Conservation (phyloP, 92 coral and sea anemone species). For the Plumapathes pennacea region DNA sequence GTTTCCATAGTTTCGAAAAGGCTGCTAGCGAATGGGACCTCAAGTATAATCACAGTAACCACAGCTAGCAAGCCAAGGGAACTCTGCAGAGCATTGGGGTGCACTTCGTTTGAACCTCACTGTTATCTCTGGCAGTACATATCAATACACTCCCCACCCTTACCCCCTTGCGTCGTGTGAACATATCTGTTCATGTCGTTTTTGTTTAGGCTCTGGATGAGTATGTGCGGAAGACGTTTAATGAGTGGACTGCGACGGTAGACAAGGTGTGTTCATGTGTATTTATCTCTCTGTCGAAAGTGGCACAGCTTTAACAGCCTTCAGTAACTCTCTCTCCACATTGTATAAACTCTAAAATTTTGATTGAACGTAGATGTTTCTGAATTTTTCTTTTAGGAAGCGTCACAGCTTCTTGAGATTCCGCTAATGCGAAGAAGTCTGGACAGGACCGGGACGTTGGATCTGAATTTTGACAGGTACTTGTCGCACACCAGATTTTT, state of each 20-base stretch:
- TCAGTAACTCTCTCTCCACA: not conserved
- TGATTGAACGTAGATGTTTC: not conserved
- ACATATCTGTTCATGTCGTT: too few relatives aligned
- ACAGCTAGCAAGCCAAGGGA: too few relatives aligned
- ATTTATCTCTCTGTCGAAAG: not conserved
- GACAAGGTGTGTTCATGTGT: slow-evolving; percentile 70
- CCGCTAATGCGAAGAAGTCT: slow-evolving; percentile 98
- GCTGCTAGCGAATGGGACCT: too few relatives aligned
- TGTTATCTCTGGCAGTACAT: too few relatives aligned
- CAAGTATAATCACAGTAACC: too few relatives aligned
- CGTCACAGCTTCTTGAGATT: slow-evolving; percentile 81
- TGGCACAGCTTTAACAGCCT: not conserved
- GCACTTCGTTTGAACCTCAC: too few relatives aligned
- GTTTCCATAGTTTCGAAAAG: too few relatives aligned
- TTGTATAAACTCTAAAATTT: not conserved
- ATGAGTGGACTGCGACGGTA: slow-evolving; percentile 94
- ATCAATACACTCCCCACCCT: too few relatives aligned
- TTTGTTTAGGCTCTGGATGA: slow-evolving; percentile 96
- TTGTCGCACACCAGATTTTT: not conserved
- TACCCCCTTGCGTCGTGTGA: too few relatives aligned
- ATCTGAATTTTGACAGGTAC: slow-evolving; percentile 95
- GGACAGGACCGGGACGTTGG: slow-evolving; percentile 93
- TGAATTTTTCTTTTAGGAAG: slow-evolving; percentile 42
- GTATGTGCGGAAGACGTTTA: slow-evolving; percentile 95
- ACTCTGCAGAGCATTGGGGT: too few relatives aligned